A percentile compares a stretch with the other conserved stretches of the same genome.
Evolutionary conservation across 2,888 invertebrate species (phyloP).

Genomic region (Nomada ruficornis): DNA sequence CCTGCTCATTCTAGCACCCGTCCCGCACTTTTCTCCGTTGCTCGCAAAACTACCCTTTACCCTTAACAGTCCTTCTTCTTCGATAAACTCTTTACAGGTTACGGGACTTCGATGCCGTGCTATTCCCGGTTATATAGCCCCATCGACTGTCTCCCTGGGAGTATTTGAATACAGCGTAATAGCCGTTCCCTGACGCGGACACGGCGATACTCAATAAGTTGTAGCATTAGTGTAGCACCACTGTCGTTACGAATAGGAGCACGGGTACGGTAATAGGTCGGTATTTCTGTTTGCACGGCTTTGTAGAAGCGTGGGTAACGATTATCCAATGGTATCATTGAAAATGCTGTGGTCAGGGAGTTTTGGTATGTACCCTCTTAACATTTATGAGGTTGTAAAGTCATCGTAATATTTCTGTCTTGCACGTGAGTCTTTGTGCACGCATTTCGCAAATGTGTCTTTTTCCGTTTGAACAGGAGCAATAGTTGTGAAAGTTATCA

Average conservation of each 20-base stretch:
- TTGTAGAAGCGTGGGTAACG: no score
- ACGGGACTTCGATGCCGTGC: constrained; percentile 68
- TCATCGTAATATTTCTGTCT: no score
- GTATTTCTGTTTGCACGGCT: no score
- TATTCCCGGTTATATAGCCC: constrained; percentile 44
- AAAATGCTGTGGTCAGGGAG: no score
- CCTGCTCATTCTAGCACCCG: constrained; percentile 38
- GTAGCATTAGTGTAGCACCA: not conserved
- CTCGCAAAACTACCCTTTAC: constrained; percentile 78
- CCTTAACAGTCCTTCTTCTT: constrained; percentile 78
- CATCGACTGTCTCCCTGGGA: constrained; percentile 29
- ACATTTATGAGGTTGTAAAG: no score
- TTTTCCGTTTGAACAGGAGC: no score
- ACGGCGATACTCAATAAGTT: constrained; percentile 20
- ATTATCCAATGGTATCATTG: no score
- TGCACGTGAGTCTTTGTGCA: no score
- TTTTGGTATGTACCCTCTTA: no score
- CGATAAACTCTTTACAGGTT: constrained; percentile 79
- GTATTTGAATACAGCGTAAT: constrained; percentile 55
- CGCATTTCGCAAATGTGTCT: no score
- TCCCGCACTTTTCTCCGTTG: constrained; percentile 59
- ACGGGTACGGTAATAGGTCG: not conserved
- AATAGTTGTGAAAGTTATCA: no score
- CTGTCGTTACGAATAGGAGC: not conserved
- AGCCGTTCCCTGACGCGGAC: not conserved